A percentile compares a stretch with the other conserved stretches of the same genome.
phyloP scores from a whole-genome alignment of 1,140 invertebrate species.

The Aphelenchoides besseyi region DNA sequence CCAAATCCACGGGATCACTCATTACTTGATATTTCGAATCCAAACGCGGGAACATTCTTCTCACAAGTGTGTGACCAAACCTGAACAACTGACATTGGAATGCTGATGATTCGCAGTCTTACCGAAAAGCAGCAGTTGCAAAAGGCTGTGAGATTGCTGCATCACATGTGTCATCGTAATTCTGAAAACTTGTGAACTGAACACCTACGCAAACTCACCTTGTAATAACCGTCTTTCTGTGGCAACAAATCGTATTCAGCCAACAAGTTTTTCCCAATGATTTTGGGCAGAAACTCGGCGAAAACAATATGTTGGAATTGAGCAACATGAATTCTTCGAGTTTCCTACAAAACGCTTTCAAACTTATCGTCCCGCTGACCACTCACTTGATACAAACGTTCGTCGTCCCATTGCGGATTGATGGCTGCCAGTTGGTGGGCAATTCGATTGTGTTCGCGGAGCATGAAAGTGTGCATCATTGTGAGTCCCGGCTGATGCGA shows the following conservation, averaged over 20 bases:
- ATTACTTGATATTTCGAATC: constrained; percentile 48
- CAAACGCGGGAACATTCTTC: constrained; percentile 55
- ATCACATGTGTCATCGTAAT: constrained; percentile 49
- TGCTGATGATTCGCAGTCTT: no score
- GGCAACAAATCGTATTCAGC: constrained; percentile 49
- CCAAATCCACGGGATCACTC: constrained; percentile 54
- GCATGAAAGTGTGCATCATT: constrained; percentile 79
- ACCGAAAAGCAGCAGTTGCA: constrained; percentile 54
- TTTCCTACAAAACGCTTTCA: constrained; percentile 76
- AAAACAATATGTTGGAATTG: constrained; percentile 60
- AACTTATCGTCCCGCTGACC: constrained; percentile 38
- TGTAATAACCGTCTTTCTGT: constrained; percentile 51
- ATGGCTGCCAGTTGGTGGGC: constrained; percentile 66
- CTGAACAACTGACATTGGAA: no score
- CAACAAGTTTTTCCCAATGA: constrained; percentile 55
- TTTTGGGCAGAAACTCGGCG: constrained; percentile 62
- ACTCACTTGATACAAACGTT: constrained; percentile 66
- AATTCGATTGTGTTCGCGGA: constrained; percentile 67
- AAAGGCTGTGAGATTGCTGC: constrained; percentile 50
- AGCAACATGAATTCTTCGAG: constrained; percentile 71
- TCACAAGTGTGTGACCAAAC: constrained; percentile 69
- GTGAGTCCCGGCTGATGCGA: constrained; percentile 67
- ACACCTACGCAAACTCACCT: constrained; percentile 13
- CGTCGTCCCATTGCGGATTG: constrained; percentile 63
- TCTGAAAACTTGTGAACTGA: constrained; percentile 20